Percentiles rank a stretch among this genome's conserved stretches.
Evolutionary conservation across 2,113 vertebrate genomes (phyloP).

Genomic region (western clawed frog (Xenopus tropicalis)): UCB_Xtro_10.0 CM004444.2:756501-757000

Average conservation of each 20-base stretch:
- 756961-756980: not conserved
- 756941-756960: not conserved
- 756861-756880: not conserved
- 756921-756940: conserved; percentile 3
- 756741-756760: conserved; percentile 7
- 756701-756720: not conserved
- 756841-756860: not conserved
- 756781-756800: not conserved
- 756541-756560: not conserved
- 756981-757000: not conserved
- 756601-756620: not conserved
- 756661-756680: not conserved
- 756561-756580: conserved; percentile 1
- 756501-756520: conserved; percentile 8
- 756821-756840: not conserved
- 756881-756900: not conserved
- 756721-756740: not conserved
- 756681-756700: conserved; percentile 2
- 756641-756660: not conserved
- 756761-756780: not conserved
- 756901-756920: not conserved
- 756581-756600: conserved; percentile 11
- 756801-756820: not conserved
- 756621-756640: not conserved
- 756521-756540: not conserved